Base-by-base conservation (phyloP, 2,888 invertebrate species). In the Euproctis similis region DNA sequence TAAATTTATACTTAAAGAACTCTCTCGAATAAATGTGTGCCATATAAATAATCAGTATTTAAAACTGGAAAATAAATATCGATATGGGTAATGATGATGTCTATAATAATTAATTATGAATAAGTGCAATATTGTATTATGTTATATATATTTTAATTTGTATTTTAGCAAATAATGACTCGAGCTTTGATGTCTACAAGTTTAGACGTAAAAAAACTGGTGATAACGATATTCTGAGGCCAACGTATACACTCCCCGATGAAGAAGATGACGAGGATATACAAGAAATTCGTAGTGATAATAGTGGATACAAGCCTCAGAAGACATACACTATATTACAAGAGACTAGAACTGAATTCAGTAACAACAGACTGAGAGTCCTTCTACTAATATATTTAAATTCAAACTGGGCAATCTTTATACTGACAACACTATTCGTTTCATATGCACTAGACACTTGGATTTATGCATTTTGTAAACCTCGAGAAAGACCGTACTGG, bases 251-350 rank as follows among this genome's bases (percentile, higher is more conserved):
- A 30, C 38, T 8, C 42, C 48, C 59, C 23, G 10, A 46, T 66
- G 34, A 43, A 12, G 45, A 51, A 25, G 67, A 66, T 46, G 30
- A 58, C 2, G 64, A 68, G 22, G 62, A 63, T 26, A 39, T n/a
- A n/a, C n/a, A n/a, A n/a, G n/a, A n/a, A n/a, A n/a, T n/a, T n/a
- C n/a, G n/a, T n/a, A n/a, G n/a, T n/a, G n/a, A n/a, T n/a, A n/a
- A n/a, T n/a, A n/a, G n/a, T n/a, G n/a, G n/a, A n/a, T n/a, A 60
- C 13, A 65, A 59, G 26, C 57, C 45, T 8, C 59, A 58, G 21
- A 81, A 65, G 46, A 71, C 66, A n/a, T 82, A 75, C 28, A 74
- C 82, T 8, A 63, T 76, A 39, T 50, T 82, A 30, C 80, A 78
- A 52, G 82, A 82, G 47, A 50, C 62, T 18, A 52, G 70, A 43